Percentiles rank a stretch among this genome's conserved stretches.
These are phyloP conservation scores for Nemurella pictetii DNA, from an alignment of 2,888 invertebrate genomes.

Conservation along the genomic window DNA sequence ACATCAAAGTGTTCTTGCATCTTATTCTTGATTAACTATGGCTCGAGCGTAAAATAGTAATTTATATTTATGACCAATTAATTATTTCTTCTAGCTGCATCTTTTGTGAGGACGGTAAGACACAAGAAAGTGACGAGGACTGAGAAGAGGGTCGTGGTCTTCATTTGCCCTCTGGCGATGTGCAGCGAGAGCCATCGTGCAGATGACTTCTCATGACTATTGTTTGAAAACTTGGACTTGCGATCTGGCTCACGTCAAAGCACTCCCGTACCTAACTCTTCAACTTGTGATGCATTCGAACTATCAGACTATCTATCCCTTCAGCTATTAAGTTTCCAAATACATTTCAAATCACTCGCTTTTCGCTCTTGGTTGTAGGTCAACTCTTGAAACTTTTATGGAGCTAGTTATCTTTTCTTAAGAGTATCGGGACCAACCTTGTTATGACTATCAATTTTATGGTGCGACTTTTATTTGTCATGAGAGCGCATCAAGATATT, in stretches of 20 bases:
- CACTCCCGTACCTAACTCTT: background rate
- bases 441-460: background rate
- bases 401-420: background rate
- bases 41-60: background rate
- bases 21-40: background rate
- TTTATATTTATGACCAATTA: background rate
- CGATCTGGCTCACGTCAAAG: conserved; percentile 2
- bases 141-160: background rate
- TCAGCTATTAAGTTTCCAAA: background rate
- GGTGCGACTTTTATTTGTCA: background rate
- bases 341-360: background rate
- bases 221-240: background rate
- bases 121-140: background rate
- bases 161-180: background rate
- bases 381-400: background rate
- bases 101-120: background rate
- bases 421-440: background rate
- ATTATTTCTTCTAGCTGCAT: background rate
- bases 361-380: background rate
- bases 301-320: background rate
- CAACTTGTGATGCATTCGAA: background rate
- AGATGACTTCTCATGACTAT: conserved; percentile 1
- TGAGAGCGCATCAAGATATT: background rate
- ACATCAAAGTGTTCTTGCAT: background rate
- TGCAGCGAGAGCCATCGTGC: background rate